phyloP scores from a whole-genome alignment of 2,888 invertebrate genomes.

The Hymenopus coronatus region DNA sequence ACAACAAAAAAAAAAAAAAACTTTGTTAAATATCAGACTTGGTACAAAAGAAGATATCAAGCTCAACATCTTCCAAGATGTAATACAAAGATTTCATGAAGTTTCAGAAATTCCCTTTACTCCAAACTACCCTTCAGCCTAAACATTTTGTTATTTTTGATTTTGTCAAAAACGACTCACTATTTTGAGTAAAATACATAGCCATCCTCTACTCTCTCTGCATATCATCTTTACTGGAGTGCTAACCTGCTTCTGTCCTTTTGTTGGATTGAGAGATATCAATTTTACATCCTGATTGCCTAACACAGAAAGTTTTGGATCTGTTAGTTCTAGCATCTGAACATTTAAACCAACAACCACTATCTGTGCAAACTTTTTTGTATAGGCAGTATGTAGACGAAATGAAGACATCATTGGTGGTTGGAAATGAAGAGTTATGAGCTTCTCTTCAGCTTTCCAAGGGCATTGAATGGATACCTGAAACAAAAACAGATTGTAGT shows the following conservation, averaged over 20 bases:
- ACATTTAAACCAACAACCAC: constrained; percentile 59
- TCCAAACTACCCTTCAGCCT: too few relatives aligned
- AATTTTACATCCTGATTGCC: constrained; percentile 61
- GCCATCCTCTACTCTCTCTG: too few relatives aligned
- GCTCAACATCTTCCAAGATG: too few relatives aligned
- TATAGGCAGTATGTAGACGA: constrained; percentile 78
- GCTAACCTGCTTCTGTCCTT: constrained; percentile 47
- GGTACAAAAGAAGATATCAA: too few relatives aligned
- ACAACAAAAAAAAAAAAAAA: too few relatives aligned
- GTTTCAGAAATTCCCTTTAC: too few relatives aligned
- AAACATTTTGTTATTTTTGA: too few relatives aligned
- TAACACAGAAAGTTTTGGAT: constrained; percentile 44
- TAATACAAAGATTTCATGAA: too few relatives aligned
- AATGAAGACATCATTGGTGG: constrained; percentile 79
- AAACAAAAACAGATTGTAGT: background rate
- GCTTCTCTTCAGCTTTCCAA: constrained; percentile 71
- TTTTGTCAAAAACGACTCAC: too few relatives aligned
- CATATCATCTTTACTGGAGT: too few relatives aligned
- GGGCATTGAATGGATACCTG: constrained; percentile 73
- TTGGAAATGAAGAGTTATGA: constrained; percentile 73
- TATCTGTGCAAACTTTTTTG: constrained; percentile 83
- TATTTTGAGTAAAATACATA: too few relatives aligned
- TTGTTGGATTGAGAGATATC: constrained; percentile 64
- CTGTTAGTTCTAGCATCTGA: constrained; percentile 45
- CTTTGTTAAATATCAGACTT: too few relatives aligned